A percentile compares a stretch with the other conserved stretches of the same genome.
phyloP scores from a whole-genome alignment of 1,140 invertebrate genomes.

The Anthonomus grandis region DNA sequence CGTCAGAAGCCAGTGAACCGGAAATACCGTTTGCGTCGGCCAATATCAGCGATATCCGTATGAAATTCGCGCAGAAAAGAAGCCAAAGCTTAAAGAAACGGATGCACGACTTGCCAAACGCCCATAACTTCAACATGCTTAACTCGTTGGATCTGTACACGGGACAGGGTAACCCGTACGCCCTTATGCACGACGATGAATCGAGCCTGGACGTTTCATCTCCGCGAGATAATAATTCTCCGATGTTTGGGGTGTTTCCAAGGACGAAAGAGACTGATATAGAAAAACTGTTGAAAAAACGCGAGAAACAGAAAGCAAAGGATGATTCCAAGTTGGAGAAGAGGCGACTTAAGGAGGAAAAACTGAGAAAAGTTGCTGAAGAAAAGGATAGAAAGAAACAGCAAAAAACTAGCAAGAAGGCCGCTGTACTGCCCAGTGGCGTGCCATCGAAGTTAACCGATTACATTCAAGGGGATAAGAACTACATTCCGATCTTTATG shows the following conservation, averaged over 20 bases:
- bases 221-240: conserved; percentile 66
- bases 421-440: conserved; percentile 51
- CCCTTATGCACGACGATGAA: conserved; percentile 61
- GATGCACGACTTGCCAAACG: conserved; percentile 43
- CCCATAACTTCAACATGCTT: conserved; percentile 44
- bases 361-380: conserved; percentile 65
- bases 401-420: conserved; percentile 56
- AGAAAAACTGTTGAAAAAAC: conserved; percentile 62
- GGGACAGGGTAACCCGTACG: conserved; percentile 45
- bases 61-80: conserved; percentile 44
- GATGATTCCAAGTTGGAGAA: conserved; percentile 78
- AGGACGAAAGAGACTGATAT: conserved; percentile 60
- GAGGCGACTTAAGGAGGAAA: conserved; percentile 68
- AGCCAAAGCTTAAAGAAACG: conserved; percentile 48
- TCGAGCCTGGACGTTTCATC: conserved; percentile 66
- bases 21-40: conserved; percentile 44
- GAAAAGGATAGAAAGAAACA: conserved; percentile 74
- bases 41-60: conserved; percentile 33
- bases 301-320: conserved; percentile 71
- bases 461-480: conserved; percentile 68
- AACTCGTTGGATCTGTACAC: conserved; percentile 45
- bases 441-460: conserved; percentile 49
- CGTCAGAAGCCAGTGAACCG: conserved; percentile 53
- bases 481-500: conserved; percentile 85
- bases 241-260: conserved; percentile 61